Base-by-base conservation (phyloP, 2,113 vertebrate genomes). In the Alexandromys fortis region DNA sequence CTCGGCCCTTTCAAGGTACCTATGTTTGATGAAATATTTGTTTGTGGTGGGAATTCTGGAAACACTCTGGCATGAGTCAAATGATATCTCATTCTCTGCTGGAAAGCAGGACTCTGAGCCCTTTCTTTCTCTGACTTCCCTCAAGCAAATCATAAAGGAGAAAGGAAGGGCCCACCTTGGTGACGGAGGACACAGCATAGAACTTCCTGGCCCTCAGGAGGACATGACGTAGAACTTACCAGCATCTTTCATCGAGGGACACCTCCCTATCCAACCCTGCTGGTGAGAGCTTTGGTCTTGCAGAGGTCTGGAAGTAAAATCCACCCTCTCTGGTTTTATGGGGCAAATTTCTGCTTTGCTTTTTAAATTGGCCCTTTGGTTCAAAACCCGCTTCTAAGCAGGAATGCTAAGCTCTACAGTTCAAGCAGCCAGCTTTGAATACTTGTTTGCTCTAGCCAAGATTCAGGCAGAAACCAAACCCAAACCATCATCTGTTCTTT, bases 361-460 rank as follows among this genome's bases (percentile, higher is more conserved):
- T 92, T 92, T 68, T 21, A 76, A 67, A 24, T 11, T 90, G 28
- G 4, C 30, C 22, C 12, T 49, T 67, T 61, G 21, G 21, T 89
- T 92, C 89, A 94, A 55, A 89, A 4, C 52, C 12, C 55, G 61
- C 45, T 28, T 89, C 78, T 17, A 61, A 81, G 35, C 33, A 10
- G 45, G 17, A 73, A 88, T 61, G 26, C 24, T 45, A 70, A 86
- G 19, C 73, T 94, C 72, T 93, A 86, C 76, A 61, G 72, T 94
- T 96, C 93, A 97, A 96, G 76, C 94, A 86, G 55, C 42, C 72
- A 70, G 89, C 76, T 94, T 97, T 92, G 89, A 96, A 90, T 42
- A 92, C 58, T 95, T 91, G 73, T 55, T 92, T 97, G 89, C 95
- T 97, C 81, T 96, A 91, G 86, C 87, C 90, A 96, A 93, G 68